Evolutionary conservation across 2,888 invertebrate species (phyloP), one percentile per base, ranked within the genome.

Genomic region (Drosophila lacicola): DNA sequence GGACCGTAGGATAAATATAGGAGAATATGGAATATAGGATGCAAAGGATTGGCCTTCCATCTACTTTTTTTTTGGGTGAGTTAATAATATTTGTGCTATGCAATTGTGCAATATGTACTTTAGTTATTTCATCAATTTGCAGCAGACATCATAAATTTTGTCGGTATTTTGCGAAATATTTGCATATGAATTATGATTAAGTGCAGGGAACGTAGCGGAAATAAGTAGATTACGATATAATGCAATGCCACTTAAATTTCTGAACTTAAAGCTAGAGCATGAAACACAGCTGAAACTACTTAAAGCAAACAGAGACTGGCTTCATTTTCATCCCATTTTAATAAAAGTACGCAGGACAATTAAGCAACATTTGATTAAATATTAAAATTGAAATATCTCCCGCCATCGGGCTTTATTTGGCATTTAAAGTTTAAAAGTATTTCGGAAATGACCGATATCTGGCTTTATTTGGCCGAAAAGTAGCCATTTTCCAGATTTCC

Each of bases 71-170:
- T 45, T 42, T 49, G 51, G 53, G 29, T 41, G 63, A 75, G 78
- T 87, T 89, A 87, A 84, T 87, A 78, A 80, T 69, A 71, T 73
- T 72, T 62, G 45, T 41, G 72, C 60, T 66, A 50, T 74, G 70
- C 62, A 76, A 63, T 70, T 66, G 51, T 64, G 63, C 66, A 62
- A 64, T 70, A 74, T 66, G 72, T 65, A 74, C 86, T 79, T 74
- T 74, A 74, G 69, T 77, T 79, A 72, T 79, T 85, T 70, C 50
- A 81, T 70, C 64, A 77, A 63, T 72, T 37, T 70, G 54, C 65
- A 70, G 57, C 82, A 80, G 80, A 82, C 80, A 75, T 55, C 55
- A 72, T 82, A 75, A 71, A 78, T 80, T 63, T 74, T 39, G 46
- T 17, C n/a, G 54, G 41, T 36, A 49, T 44, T 56, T 77, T 19